phyloP scores from a whole-genome alignment of 2,888 invertebrate species.

The Drosophila rellima region DNA sequence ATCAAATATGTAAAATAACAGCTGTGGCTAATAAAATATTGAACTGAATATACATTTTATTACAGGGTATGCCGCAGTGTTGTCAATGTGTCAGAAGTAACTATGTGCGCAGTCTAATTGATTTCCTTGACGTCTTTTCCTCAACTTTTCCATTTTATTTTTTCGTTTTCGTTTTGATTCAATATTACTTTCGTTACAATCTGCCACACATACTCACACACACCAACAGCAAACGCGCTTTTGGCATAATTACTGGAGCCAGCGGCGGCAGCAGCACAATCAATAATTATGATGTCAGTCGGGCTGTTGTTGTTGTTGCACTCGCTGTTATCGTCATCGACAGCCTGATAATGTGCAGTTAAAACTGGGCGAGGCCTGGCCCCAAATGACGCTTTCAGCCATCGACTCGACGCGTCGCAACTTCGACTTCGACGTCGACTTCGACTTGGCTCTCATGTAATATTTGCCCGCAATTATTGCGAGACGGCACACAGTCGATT shows the following conservation, averaged over 20 bases:
- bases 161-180: slow-evolving; percentile 41
- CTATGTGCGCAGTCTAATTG: slow-evolving; percentile 29
- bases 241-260: slow-evolving; percentile 72
- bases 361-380: slow-evolving; percentile 35
- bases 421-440: slow-evolving; percentile 10
- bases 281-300: slow-evolving; percentile 75
- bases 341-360: slow-evolving; percentile 61
- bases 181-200: slow-evolving; percentile 43
- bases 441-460: slow-evolving; percentile 64
- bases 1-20: no score
- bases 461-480: slow-evolving; percentile 77
- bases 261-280: slow-evolving; percentile 46
- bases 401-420: slow-evolving; percentile 6
- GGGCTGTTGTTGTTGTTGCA: slow-evolving; percentile 29
- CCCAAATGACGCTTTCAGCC: slow-evolving; percentile 36
- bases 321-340: slow-evolving; percentile 67
- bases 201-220: slow-evolving; percentile 1
- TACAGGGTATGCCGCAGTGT: slow-evolving; percentile 17
- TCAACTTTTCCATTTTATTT: slow-evolving; percentile 43
- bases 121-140: slow-evolving; percentile 61
- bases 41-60: neutral
- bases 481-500: slow-evolving; percentile 56
- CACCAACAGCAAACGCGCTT: slow-evolving; percentile 67
- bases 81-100: neutral
- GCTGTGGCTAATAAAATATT: neutral